Conservation (phyloP, 2,113 vertebrate genomes). For the Xenopus tropicalis region UCB_Xtro_10.0 CM004451.2:12266501-12267000, state of each 20-base stretch:
- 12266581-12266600: too few species aligned
- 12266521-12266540: background rate
- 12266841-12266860: too few species aligned
- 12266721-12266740: background rate
- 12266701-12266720: background rate
- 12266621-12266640: too few species aligned
- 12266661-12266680: conserved; percentile 4
- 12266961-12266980: too few species aligned
- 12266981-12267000: too few species aligned
- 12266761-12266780: background rate
- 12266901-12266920: too few species aligned
- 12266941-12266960: too few species aligned
- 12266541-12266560: background rate
- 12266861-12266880: too few species aligned
- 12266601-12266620: too few species aligned
- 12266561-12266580: too few species aligned
- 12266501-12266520: background rate
- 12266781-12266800: background rate
- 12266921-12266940: too few species aligned
- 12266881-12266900: too few species aligned
- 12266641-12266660: background rate
- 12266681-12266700: conserved; percentile 12
- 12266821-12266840: background rate
- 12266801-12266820: conserved; percentile 7
- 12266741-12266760: background rate